Base-by-base conservation (phyloP, 2,888 invertebrate genomes). In the Eulithis testata region DNA sequence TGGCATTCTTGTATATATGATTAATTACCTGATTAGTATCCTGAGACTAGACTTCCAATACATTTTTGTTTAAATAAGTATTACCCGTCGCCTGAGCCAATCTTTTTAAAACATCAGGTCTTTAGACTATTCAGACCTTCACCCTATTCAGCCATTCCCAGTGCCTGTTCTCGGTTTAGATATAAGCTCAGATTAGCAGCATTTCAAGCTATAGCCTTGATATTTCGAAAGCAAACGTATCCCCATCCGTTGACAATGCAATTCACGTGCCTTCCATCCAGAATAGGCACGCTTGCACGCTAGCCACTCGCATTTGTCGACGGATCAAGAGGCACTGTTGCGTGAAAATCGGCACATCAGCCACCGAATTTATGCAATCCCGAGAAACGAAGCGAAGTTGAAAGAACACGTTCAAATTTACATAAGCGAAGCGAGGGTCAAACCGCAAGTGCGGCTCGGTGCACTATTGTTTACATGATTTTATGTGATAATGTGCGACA, bases 261-360 rank as follows among this genome's bases (percentile, higher is more conserved):
- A 77, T 72, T 59, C 60, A 70, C 64, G 60, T 63, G 65, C 68
- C 67, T 65, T 66, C 73, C 73, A 75, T 76, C 80, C 78, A 80
- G 80, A 82, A 80, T 76, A 79, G 74, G 78, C 70, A 73, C 73
- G 75, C 72, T 73, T 76, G 77, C 77, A 77, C 72, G 73, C 76
- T 68, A 74, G 75, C 71, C 79, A 80, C 75, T 81, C 73, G 77
- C 80, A 85, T 88, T 88, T 84, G 83, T 83, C 80, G 83, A 83
- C 89, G 86, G 84, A 87, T 87, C 84, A 86, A 80, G 77, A 76
- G 51, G 72, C 88, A 88, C 77, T 77, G 86, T 89, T 86, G 87
- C 91, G 89, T 91, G 89, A 88, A 90, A 90, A 86, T 90, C 90
- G 86, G 89, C 82, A 89, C 90, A 91, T 85, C 86, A 82, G 80